phyloP scores from a whole-genome alignment of 2,797 vertebrate species.

The Poecilia velifera region DNA sequence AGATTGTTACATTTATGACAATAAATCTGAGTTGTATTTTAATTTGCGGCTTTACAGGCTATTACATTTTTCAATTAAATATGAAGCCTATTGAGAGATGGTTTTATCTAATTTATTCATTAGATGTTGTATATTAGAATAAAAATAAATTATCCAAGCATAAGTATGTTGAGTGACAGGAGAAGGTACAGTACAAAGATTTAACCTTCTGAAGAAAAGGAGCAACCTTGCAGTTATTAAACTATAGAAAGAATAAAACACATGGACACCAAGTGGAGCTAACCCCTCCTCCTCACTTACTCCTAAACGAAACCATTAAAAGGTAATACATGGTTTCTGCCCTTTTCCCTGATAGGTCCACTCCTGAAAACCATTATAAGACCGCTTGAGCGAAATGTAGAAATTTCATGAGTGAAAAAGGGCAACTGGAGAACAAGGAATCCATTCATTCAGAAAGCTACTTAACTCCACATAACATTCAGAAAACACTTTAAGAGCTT shows the following conservation, averaged over 20 bases:
- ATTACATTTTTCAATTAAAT: neutral
- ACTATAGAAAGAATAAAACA: constrained; percentile 19
- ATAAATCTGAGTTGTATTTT: constrained; percentile 4
- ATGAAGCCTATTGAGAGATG: neutral
- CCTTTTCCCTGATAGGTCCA: constrained; percentile 29
- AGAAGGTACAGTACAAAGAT: neutral
- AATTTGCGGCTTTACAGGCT: neutral
- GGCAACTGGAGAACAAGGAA: constrained; percentile 30
- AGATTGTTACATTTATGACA: constrained; percentile 16
- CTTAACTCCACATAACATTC: constrained; percentile 8
- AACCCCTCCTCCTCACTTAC: constrained; percentile 33
- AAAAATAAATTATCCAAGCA: neutral
- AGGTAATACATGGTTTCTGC: constrained; percentile 35
- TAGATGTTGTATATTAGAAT: neutral
- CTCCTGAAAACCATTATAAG: constrained; percentile 45
- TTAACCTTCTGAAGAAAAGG: constrained; percentile 3
- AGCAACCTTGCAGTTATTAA: neutral
- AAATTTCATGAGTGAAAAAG: constrained; percentile 37
- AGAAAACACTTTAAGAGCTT: neutral
- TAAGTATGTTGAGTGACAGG: constrained; percentile 8
- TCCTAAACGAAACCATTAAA: constrained; percentile 39
- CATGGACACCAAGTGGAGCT: constrained; percentile 15
- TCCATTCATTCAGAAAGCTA: constrained; percentile 14
- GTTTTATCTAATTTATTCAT: neutral
- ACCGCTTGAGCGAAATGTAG: constrained; percentile 18